A percentile compares a stretch with the other conserved stretches of the same genome.
Conservation (phyloP, 1,140 invertebrate genomes). For the Macrocentrus cingulum region DNA sequence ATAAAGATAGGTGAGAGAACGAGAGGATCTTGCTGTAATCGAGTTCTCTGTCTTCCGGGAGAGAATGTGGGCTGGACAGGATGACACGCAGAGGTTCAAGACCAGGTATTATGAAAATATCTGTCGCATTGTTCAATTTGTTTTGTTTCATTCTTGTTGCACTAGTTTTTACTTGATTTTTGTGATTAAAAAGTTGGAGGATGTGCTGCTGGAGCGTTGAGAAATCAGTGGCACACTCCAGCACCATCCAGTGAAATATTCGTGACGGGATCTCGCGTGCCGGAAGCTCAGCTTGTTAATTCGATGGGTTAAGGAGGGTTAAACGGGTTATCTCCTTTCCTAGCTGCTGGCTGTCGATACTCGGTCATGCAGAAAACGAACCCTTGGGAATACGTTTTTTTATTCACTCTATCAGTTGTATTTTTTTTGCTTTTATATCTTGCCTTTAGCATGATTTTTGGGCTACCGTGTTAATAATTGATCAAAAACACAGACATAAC, state of each 20-base stretch:
- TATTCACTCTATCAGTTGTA: neutral
- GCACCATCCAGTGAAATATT: neutral
- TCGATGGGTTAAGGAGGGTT: conserved; percentile 26
- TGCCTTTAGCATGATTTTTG: neutral
- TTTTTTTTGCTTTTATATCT: neutral
- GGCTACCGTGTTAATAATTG: too few relatives aligned
- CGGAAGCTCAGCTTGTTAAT: conserved; percentile 25
- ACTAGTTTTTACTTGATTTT: neutral
- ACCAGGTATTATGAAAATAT: conserved; percentile 44
- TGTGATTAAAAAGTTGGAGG: neutral
- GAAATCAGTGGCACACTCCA: conserved; percentile 23
- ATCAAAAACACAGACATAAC: too few relatives aligned
- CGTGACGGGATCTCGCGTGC: conserved; percentile 27
- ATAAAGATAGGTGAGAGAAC: neutral
- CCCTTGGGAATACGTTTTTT: conserved; percentile 16
- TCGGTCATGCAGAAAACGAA: conserved; percentile 11
- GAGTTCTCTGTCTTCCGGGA: conserved; percentile 1
- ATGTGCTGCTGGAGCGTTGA: conserved; percentile 1
- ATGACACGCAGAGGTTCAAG: conserved; percentile 50
- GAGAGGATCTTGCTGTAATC: neutral
- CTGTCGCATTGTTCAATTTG: conserved; percentile 1
- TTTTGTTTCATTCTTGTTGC: neutral
- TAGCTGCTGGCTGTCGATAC: conserved; percentile 25
- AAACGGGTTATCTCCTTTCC: conserved; percentile 26
- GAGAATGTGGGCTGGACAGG: conserved; percentile 51